Base-by-base conservation (phyloP, 2,888 invertebrate genomes). In the Luperina testacea region DNA sequence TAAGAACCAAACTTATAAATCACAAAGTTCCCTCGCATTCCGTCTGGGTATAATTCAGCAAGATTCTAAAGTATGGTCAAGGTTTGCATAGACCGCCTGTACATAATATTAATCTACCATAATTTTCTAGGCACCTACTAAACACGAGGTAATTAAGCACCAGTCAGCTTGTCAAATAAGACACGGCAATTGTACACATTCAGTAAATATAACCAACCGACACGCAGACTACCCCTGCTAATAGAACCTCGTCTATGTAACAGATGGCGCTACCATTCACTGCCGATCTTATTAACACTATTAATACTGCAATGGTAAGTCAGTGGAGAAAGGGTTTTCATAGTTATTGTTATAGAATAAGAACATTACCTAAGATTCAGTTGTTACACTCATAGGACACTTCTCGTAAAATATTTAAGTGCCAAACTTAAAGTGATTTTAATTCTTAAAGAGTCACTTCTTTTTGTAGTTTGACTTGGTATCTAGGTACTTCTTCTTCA, bases 231-330 rank as follows among this genome's bases (percentile, higher is more conserved):
- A 17, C 13, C 24, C 13, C n/a, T 61, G 42, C 42, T 73, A 73
- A 53, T 84, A 84, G 51, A 71, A 59, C 84, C 17, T 13, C n/a
- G 59, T 68, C 1, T 15, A 24, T 20, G 13, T 68, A 70, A 84
- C 70, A 87, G 87, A 87, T 87, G 87, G 87, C 87, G 87, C 68
- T 72, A 82, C n/a, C 2, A 64, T 63, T 64, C 59, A 53, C 64
- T 65, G 24, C n/a, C 11, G 45, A 64, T 61, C 59, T 24, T 42
- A n/a, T 15, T 65, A 65, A 77, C 11, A 32, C 59, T 64, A 48
- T 48, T 45, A 17, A 42, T 5, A 42, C 3, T 53, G 11, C 2
- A 17, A 59, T n/a, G 8, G 24, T n/a, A n/a, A 5, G 9, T 45
- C 11, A 57, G 42, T n/a, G n/a, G 15, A 24, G 3, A 42, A 24